Evolutionary conservation across 2,113 vertebrate genomes (phyloP).

Genomic region (Uropsilus gracilis): DNA sequence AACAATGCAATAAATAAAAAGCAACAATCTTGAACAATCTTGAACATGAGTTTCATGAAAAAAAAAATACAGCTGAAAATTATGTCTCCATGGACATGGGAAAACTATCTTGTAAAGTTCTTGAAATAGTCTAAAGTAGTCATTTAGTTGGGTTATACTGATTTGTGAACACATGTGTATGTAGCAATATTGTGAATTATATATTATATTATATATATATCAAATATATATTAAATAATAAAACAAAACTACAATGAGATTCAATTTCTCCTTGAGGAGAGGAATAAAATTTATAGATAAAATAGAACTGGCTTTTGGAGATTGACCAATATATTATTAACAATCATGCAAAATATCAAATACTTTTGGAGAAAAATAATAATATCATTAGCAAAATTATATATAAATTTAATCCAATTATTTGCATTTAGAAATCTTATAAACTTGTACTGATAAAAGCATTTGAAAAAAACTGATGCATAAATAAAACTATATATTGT

Average conservation of each 20-base stretch:
- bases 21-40: background rate
- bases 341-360: background rate
- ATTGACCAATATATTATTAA: background rate
- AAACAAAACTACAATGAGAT: background rate
- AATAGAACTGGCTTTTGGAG: background rate
- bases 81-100: background rate
- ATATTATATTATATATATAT: too few species aligned
- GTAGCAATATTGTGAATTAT: background rate
- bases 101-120: background rate
- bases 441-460: background rate
- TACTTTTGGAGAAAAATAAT: background rate
- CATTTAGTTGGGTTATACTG: background rate
- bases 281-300: background rate
- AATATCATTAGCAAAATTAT: background rate
- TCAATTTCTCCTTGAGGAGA: background rate
- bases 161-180: background rate
- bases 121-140: background rate
- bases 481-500: background rate
- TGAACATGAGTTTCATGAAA: background rate
- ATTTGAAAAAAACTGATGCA: background rate
- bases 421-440: background rate
- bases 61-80: background rate
- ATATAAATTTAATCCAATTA: background rate
- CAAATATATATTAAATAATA: too few species aligned
- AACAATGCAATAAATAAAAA: background rate